Evolutionary conservation across 2,888 invertebrate genomes (phyloP).

Genomic region (Lithophane semibrunnea): DNA sequence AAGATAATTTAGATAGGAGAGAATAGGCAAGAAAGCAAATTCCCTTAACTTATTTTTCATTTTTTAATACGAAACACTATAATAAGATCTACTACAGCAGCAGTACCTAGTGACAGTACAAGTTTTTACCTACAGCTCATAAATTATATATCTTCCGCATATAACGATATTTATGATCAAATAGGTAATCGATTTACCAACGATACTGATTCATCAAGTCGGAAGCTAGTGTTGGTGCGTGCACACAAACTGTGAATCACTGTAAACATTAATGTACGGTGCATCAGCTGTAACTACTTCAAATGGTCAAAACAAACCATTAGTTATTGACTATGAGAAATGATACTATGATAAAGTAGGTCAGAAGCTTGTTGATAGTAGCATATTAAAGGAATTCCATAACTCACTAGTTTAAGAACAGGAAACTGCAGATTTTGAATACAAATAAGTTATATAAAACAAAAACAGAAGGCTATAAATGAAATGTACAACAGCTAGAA

Average conservation of each 20-base stretch:
- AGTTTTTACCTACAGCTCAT: not conserved
- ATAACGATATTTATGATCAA: slow-evolving; percentile 18
- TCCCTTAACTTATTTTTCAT: not conserved
- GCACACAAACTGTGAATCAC: slow-evolving; percentile 36
- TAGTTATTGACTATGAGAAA: not conserved
- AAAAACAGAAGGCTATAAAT: not conserved
- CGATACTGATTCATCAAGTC: slow-evolving; percentile 35
- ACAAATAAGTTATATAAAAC: not conserved
- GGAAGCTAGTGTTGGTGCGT: slow-evolving; percentile 50
- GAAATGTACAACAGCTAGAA: not conserved
- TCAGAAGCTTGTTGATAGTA: not conserved
- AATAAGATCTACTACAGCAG: not conserved
- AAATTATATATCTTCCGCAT: slow-evolving; percentile 23
- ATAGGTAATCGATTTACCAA: slow-evolving; percentile 19
- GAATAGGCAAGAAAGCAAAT: not conserved
- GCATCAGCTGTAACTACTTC: slow-evolving; percentile 10
- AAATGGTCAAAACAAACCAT: slow-evolving; percentile 28
- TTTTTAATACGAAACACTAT: not conserved
- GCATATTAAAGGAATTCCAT: no score
- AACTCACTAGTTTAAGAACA: not conserved
- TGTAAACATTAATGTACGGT: slow-evolving; percentile 4
- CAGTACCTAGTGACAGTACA: not conserved
- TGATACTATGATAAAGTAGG: not conserved
- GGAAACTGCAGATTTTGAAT: not conserved
- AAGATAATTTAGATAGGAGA: not conserved